A percentile compares a stretch with the other conserved stretches of the same genome.
phyloP scores from a whole-genome alignment of 1,140 invertebrate species.

The Bombus vancouverensis region DNA sequence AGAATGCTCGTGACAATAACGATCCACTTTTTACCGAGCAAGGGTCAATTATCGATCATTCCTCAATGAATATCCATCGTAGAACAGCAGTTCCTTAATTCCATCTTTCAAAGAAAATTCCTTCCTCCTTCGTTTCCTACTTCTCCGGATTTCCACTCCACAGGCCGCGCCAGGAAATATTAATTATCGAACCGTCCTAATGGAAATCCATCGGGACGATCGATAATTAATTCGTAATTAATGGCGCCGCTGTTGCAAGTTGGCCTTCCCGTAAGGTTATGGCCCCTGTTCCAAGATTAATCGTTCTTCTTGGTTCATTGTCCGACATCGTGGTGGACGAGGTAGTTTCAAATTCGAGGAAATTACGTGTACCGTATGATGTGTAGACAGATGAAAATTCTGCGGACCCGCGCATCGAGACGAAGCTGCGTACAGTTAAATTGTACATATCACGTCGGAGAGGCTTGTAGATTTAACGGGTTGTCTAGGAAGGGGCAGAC shows the following conservation, averaged over 20 bases:
- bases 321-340: neutral
- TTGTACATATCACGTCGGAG: neutral
- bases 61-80: neutral
- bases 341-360: neutral
- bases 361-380: no score
- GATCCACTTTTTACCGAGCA: no score
- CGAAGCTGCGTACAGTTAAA: neutral
- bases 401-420: no score
- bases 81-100: no score
- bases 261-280: no score
- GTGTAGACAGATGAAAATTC: no score
- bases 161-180: slow-evolving; percentile 7
- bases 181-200: slow-evolving; percentile 15
- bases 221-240: slow-evolving; percentile 43
- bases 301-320: neutral
- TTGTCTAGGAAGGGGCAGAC: neutral
- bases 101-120: neutral
- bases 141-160: neutral
- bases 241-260: neutral
- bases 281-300: neutral
- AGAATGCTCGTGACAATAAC: no score
- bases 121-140: neutral
- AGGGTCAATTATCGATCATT: neutral
- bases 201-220: slow-evolving; percentile 10
- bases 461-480: neutral